Percentiles rank a stretch among this genome's conserved stretches.
These are phyloP conservation scores for Trigoniulus corallinus DNA, from an alignment of 1,140 invertebrate genomes.

Conservation along the genomic window DNA sequence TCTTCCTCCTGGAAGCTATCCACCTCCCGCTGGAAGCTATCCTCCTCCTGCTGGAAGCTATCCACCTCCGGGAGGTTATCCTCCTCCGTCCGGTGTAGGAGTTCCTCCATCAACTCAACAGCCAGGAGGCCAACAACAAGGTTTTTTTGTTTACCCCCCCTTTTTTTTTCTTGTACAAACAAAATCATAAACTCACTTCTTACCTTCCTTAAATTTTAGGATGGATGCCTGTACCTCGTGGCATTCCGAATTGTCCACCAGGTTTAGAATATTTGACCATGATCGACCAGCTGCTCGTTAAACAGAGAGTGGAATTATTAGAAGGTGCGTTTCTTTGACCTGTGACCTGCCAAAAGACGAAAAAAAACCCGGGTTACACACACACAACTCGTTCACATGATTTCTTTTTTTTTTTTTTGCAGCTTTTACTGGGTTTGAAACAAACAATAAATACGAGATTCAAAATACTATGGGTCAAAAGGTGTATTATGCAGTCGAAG, in stretches of 20 bases:
- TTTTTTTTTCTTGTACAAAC: too few relatives aligned
- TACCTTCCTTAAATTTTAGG: too few relatives aligned
- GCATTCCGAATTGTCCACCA: slow-evolving; percentile 56
- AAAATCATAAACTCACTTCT: too few relatives aligned
- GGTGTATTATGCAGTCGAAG: slow-evolving; percentile 65
- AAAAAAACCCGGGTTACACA: too few relatives aligned
- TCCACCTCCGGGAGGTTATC: too few relatives aligned
- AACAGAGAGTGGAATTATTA: slow-evolving; percentile 69
- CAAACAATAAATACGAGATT: slow-evolving; percentile 72
- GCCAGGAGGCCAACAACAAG: too few relatives aligned
- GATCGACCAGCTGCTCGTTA: slow-evolving; percentile 72
- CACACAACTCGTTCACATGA: background rate
- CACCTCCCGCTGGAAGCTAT: too few relatives aligned
- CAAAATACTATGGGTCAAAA: slow-evolving; percentile 55
- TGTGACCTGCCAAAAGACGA: background rate
- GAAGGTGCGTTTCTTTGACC: slow-evolving; percentile 39
- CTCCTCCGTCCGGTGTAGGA: too few relatives aligned
- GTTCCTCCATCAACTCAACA: too few relatives aligned
- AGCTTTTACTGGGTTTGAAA: slow-evolving; percentile 71
- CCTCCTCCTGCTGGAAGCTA: too few relatives aligned
- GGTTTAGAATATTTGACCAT: slow-evolving; percentile 84
- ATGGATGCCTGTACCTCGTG: slow-evolving; percentile 60
- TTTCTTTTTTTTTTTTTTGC: slow-evolving; percentile 5
- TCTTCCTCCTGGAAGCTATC: too few relatives aligned
- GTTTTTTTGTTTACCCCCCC: too few relatives aligned